Percentiles rank a stretch among this genome's conserved stretches.
Evolutionary conservation across 2,888 invertebrate genomes (phyloP).

Genomic region (Sesamia inferens): DNA sequence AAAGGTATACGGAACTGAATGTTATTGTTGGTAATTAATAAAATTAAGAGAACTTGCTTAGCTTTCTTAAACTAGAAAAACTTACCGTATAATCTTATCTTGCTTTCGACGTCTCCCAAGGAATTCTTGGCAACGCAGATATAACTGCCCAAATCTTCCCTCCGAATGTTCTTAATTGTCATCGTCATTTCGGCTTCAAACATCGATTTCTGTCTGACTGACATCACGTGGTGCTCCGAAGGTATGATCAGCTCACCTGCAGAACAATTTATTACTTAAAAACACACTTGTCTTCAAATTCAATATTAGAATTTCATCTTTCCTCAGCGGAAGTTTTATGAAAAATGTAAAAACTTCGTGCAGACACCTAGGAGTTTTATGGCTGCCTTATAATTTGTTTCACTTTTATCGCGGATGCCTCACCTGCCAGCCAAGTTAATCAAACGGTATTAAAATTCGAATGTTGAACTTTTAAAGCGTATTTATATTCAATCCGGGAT

Average conservation of each 20-base stretch:
- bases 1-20: slow-evolving; percentile 30
- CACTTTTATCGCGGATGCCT: slow-evolving; percentile 83
- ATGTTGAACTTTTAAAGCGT: slow-evolving; percentile 60
- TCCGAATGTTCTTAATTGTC: slow-evolving; percentile 94
- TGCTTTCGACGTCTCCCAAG: slow-evolving; percentile 96
- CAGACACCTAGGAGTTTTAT: slow-evolving; percentile 88
- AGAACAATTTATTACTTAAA: slow-evolving; percentile 83
- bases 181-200: slow-evolving; percentile 96
- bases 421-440: slow-evolving; percentile 74
- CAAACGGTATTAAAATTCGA: slow-evolving; percentile 74
- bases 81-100: slow-evolving; percentile 96
- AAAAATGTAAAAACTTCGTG: slow-evolving; percentile 88
- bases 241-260: slow-evolving; percentile 95
- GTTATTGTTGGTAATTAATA: slow-evolving; percentile 37
- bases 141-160: slow-evolving; percentile 95
- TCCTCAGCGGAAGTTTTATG: slow-evolving; percentile 85
- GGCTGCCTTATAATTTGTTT: slow-evolving; percentile 88
- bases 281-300: slow-evolving; percentile 87
- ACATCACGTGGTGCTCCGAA: slow-evolving; percentile 95
- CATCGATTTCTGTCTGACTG: slow-evolving; percentile 92
- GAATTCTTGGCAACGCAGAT: slow-evolving; percentile 96
- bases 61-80: slow-evolving; percentile 31
- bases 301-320: slow-evolving; percentile 89
- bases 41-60: slow-evolving; percentile 36
- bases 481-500: slow-evolving; percentile 59